Evolutionary conservation across 1,140 invertebrate genomes (phyloP).

Genomic region (Ooceraea biroi): DNA sequence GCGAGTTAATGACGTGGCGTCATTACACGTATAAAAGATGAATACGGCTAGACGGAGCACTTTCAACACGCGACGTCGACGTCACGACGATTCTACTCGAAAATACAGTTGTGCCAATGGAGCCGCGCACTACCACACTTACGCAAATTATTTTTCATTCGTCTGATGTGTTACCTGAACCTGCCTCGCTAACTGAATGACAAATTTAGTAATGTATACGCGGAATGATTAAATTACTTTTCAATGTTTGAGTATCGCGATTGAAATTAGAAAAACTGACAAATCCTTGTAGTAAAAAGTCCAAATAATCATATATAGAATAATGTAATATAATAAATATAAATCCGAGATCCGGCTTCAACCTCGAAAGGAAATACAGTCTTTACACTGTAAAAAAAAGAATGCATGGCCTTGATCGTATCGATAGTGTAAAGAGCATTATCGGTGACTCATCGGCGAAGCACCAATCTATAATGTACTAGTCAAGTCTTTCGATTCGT

Average conservation of each 20-base stretch:
- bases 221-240: too few relatives aligned
- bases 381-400: background rate
- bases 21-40: background rate
- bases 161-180: too few relatives aligned
- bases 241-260: too few relatives aligned
- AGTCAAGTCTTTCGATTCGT: constrained; percentile 26
- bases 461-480: constrained; percentile 68
- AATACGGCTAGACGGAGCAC: background rate
- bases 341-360: background rate
- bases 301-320: background rate
- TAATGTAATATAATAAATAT: background rate
- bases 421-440: constrained; percentile 47
- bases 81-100: background rate
- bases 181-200: too few relatives aligned
- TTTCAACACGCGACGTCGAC: background rate
- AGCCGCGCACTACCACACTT: too few relatives aligned
- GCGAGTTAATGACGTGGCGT: constrained; percentile 30
- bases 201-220: too few relatives aligned
- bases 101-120: background rate
- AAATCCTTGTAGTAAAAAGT: too few relatives aligned
- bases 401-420: background rate
- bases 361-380: background rate
- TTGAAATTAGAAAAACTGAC: too few relatives aligned
- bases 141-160: too few relatives aligned
- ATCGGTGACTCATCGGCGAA: constrained; percentile 53